Evolutionary conservation across 2,113 vertebrate species (phyloP).

Genomic region (Triplophysa rosa): DNA sequence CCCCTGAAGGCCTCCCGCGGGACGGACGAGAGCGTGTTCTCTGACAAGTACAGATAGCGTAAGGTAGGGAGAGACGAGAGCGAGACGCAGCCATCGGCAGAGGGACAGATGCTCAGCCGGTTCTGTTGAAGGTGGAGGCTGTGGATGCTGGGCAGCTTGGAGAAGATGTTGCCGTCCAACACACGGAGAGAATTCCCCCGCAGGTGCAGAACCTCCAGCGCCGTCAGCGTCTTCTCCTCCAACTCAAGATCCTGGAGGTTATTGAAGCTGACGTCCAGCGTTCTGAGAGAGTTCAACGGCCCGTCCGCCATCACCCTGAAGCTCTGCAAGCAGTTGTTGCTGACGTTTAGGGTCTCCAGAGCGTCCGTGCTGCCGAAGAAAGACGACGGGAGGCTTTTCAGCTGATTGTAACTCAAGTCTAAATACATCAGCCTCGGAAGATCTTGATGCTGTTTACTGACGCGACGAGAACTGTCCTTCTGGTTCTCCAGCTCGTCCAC

Average conservation of each 20-base stretch:
- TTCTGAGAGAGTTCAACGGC: conserved; percentile 68
- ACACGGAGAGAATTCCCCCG: conserved; percentile 77
- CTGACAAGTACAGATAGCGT: conserved; percentile 77
- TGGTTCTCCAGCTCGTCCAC: conserved; percentile 55
- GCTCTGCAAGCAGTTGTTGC: conserved; percentile 83
- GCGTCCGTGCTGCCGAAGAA: conserved; percentile 79
- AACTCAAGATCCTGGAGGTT: conserved; percentile 76
- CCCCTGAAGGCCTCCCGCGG: conserved; percentile 73
- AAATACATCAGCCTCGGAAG: conserved; percentile 76
- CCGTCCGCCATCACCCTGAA: conserved; percentile 65
- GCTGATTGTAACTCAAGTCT: conserved; percentile 91
- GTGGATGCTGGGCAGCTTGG: conserved; percentile 74
- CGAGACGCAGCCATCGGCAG: conserved; percentile 70
- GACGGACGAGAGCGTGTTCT: conserved; percentile 76
- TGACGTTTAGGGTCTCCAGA: conserved; percentile 86
- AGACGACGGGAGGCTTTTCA: conserved; percentile 75
- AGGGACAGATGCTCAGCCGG: conserved; percentile 72
- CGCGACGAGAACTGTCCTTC: conserved; percentile 44
- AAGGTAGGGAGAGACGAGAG: conserved; percentile 75
- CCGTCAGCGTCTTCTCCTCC: conserved; percentile 54
- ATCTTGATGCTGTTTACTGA: conserved; percentile 58
- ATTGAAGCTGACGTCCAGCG: conserved; percentile 85
- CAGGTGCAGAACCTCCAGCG: conserved; percentile 77
- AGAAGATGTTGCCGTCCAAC: conserved; percentile 75
- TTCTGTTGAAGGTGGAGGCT: conserved; percentile 83